A percentile compares a stretch with the other conserved stretches of the same genome.
Evolutionary conservation across 2,113 vertebrate genomes (phyloP).

Genomic region (Vombatus ursinus): DNA sequence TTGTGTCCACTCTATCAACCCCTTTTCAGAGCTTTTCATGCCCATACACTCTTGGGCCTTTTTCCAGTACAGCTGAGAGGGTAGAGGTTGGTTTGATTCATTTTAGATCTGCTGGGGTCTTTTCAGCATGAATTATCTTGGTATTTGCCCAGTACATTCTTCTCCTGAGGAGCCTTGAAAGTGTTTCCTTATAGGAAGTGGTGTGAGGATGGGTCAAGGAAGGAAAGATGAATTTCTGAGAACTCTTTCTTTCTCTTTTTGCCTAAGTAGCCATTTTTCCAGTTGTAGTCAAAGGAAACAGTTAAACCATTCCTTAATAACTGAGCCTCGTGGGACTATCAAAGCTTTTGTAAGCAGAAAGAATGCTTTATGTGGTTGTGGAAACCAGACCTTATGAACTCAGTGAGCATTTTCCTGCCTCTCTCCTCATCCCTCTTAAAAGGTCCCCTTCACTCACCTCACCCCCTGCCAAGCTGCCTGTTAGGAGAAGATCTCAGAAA

Average conservation of each 20-base stretch:
- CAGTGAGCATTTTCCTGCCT: conserved; percentile 20
- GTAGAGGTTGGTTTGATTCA: background rate
- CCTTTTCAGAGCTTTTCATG: background rate
- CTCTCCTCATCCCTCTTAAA: background rate
- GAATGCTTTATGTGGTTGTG: background rate
- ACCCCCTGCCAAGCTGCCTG: background rate
- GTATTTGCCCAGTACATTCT: background rate
- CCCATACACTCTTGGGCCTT: background rate
- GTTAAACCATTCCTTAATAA: background rate
- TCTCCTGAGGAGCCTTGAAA: background rate
- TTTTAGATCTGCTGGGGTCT: background rate
- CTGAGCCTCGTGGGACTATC: background rate
- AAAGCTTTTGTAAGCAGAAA: background rate
- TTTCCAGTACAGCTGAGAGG: background rate
- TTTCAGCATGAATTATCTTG: background rate
- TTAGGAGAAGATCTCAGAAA: background rate
- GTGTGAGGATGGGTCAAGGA: background rate
- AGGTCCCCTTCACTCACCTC: background rate
- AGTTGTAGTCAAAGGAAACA: background rate
- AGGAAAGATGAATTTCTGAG: background rate
- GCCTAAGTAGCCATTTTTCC: background rate
- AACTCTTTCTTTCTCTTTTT: background rate
- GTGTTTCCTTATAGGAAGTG: background rate
- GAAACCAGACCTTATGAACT: background rate
- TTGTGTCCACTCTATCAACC: background rate